phyloP scores from a whole-genome alignment of 2,113 vertebrate genomes.

The Varanus salvator region DNA sequence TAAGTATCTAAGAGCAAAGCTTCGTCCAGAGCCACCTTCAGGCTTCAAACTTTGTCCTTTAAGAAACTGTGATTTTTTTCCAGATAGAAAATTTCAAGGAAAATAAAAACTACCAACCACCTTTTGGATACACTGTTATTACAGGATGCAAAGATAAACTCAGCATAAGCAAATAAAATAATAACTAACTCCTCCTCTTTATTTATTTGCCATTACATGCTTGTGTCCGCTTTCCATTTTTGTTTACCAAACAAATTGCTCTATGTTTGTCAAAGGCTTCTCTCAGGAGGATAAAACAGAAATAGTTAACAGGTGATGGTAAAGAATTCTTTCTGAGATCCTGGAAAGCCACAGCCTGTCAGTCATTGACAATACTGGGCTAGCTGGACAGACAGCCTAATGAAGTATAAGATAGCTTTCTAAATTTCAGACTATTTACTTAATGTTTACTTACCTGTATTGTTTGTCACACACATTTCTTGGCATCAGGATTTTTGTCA shows the following conservation, averaged over 20 bases:
- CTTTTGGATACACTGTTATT: neutral
- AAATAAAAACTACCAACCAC: too few relatives aligned
- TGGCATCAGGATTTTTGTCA: constrained; percentile 10
- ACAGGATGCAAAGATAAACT: neutral
- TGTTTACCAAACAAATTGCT: constrained; percentile 13
- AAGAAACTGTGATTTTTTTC: neutral
- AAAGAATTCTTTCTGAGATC: neutral
- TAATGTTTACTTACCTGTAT: constrained; percentile 21
- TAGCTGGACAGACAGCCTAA: neutral
- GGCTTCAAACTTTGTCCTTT: neutral
- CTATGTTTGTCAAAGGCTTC: constrained; percentile 32
- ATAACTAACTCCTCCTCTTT: neutral
- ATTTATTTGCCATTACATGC: neutral
- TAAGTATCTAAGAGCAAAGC: neutral
- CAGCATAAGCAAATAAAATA: neutral
- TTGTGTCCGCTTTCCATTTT: constrained; percentile 3
- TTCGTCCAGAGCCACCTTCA: neutral
- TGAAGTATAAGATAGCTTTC: neutral
- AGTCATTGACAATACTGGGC: neutral
- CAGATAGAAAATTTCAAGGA: too few relatives aligned
- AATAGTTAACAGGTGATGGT: neutral
- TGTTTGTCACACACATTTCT: constrained; percentile 17
- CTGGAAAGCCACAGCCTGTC: neutral
- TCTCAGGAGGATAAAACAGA: constrained; percentile 3
- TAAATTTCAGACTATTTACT: neutral